A percentile compares a stretch with the other conserved stretches of the same genome.
Evolutionary conservation across 2,797 vertebrate genomes (phyloP).

Genomic region (Sebastes vulpes): DNA sequence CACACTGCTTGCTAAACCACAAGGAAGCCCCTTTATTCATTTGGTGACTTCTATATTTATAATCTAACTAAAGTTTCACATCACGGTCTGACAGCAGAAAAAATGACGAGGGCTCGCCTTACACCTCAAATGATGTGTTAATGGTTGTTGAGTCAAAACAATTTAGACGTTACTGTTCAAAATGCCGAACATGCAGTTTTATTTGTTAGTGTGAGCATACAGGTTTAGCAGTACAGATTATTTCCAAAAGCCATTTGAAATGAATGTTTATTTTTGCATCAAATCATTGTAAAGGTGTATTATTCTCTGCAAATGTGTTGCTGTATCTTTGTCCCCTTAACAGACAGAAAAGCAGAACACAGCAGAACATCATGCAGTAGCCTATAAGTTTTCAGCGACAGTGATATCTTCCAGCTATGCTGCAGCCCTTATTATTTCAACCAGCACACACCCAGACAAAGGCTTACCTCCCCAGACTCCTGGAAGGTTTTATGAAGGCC

Average conservation of each 20-base stretch:
- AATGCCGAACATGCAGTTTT: background rate
- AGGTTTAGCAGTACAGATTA: background rate
- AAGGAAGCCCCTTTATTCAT: background rate
- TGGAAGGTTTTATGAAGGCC: slow-evolving; percentile 75
- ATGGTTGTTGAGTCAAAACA: background rate
- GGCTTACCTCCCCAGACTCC: slow-evolving; percentile 53
- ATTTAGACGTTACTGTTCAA: background rate
- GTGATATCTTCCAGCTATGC: slow-evolving; percentile 35
- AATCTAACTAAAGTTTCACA: background rate
- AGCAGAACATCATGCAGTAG: background rate
- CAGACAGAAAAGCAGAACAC: slow-evolving; percentile 3
- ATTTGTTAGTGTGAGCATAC: background rate
- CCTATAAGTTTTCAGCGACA: slow-evolving; percentile 3
- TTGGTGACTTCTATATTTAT: background rate
- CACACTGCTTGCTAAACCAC: background rate
- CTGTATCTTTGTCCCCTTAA: background rate
- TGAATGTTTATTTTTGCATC: background rate
- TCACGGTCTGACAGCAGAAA: background rate
- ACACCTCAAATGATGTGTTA: background rate
- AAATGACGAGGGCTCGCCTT: background rate
- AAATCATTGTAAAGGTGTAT: background rate
- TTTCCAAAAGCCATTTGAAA: background rate
- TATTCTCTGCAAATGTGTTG: background rate
- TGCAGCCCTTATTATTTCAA: slow-evolving; percentile 63
- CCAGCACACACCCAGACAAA: slow-evolving; percentile 65